A percentile compares a stretch with the other conserved stretches of the same genome.
phyloP scores from a whole-genome alignment of 2,113 vertebrate genomes.

The Bubo scandiacus region DNA sequence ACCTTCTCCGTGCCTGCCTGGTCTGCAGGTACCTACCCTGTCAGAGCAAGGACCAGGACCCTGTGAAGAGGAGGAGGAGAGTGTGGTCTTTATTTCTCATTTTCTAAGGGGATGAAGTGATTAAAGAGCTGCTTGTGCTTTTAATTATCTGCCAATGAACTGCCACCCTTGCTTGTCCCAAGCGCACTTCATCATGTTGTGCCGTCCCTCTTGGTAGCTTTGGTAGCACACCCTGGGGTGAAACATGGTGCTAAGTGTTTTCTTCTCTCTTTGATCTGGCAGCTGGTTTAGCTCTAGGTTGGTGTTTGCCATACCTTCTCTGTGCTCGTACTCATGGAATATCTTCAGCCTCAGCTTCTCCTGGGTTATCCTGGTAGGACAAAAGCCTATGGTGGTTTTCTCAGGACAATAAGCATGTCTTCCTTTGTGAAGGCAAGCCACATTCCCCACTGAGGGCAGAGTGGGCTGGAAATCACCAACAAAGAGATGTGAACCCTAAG shows the following conservation, averaged over 20 bases:
- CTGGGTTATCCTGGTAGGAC: not conserved
- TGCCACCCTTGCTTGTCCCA: not conserved
- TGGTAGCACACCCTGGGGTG: not conserved
- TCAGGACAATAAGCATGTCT: not conserved
- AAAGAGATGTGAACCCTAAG: not conserved
- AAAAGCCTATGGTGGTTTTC: not conserved
- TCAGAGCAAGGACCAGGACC: not conserved
- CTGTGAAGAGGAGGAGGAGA: not conserved
- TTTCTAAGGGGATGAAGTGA: not conserved
- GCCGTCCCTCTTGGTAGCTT: not conserved
- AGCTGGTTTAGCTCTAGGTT: not conserved
- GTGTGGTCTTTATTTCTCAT: not conserved
- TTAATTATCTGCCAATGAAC: not conserved
- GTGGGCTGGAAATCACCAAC: not conserved
- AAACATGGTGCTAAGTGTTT: not conserved
- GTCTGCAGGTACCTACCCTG: not conserved
- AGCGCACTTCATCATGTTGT: fast-evolving
- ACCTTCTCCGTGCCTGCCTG: fast-evolving
- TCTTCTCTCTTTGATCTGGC: not conserved
- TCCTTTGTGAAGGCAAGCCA: not conserved
- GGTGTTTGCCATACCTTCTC: not conserved
- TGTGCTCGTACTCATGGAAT: not conserved
- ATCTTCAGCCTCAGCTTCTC: not conserved
- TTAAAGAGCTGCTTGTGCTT: not conserved
- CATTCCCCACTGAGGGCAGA: not conserved